Evolutionary conservation across 92 coral and sea anemone genomes (phyloP).

Genomic region (Paragorgia papillata): DNA sequence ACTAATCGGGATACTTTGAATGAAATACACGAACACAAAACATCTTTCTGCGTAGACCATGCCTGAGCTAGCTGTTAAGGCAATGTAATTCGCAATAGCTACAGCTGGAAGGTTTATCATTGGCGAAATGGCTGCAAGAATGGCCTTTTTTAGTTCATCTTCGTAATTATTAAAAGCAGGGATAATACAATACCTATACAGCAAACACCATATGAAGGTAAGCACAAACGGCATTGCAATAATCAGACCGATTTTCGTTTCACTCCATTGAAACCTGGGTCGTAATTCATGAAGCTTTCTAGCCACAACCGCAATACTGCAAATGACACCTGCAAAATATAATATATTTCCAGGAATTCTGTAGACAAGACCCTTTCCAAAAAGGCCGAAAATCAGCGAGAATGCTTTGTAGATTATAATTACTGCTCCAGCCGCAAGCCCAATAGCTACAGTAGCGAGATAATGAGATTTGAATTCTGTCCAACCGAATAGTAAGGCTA

Average conservation of each 20-base stretch:
- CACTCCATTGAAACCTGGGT: background rate
- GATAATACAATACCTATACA: conserved; percentile 28
- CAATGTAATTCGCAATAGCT: background rate
- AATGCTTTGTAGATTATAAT: background rate
- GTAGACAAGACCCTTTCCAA: background rate
- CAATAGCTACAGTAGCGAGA: background rate
- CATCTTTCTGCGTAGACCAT: conserved; percentile 55
- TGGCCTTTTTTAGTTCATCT: conserved; percentile 46
- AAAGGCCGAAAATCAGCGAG: background rate
- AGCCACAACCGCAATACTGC: background rate
- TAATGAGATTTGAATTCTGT: background rate
- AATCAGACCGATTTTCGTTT: background rate
- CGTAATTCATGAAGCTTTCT: background rate
- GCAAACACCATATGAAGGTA: background rate
- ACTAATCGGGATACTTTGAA: conserved; percentile 49
- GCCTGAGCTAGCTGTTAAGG: conserved; percentile 46
- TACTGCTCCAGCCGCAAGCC: background rate
- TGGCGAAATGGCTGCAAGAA: conserved; percentile 62
- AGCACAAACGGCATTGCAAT: background rate
- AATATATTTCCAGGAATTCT: background rate
- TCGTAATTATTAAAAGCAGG: conserved; percentile 36
- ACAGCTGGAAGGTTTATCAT: conserved; percentile 35
- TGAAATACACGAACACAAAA: conserved; percentile 47
- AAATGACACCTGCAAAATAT: background rate
- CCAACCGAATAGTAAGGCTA: conserved; percentile 2